These are phyloP conservation scores for Amblyraja radiata DNA, from an alignment of 2,797 vertebrate species.

Conservation along the genomic window DNA sequence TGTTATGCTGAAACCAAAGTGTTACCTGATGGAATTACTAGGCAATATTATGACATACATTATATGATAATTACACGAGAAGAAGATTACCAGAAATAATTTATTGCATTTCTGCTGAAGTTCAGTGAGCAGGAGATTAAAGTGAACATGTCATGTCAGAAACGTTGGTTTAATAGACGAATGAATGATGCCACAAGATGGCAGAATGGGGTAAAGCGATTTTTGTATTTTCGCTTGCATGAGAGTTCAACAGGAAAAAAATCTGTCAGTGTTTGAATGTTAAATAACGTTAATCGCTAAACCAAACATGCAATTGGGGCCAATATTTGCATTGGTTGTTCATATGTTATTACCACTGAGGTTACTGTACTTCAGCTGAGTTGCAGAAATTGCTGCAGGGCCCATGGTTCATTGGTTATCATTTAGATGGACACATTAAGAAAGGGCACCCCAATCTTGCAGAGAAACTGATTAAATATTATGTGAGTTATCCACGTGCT, in stretches of 20 bases:
- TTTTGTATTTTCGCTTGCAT: neutral
- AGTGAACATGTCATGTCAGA: neutral
- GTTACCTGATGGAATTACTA: too few species aligned
- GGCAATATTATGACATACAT: constrained; percentile 22
- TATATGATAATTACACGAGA: constrained; percentile 18
- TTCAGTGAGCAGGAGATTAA: neutral
- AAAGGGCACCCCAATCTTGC: neutral
- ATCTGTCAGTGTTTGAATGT: neutral
- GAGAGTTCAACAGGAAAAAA: neutral
- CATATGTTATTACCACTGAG: neutral
- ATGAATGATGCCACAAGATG: constrained; percentile 18
- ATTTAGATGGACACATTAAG: neutral
- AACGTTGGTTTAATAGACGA: neutral
- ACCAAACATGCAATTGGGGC: neutral
- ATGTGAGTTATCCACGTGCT: neutral
- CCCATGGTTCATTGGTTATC: neutral
- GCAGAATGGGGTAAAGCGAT: neutral
- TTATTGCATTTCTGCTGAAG: neutral
- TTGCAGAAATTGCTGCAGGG: neutral
- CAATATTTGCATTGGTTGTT: neutral
- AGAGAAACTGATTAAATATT: neutral
- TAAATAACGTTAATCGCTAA: neutral
- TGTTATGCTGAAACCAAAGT: too few species aligned
- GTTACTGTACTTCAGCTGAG: neutral
- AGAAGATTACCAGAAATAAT: constrained; percentile 22